phyloP scores from a whole-genome alignment of 2,113 vertebrate species.

The Passer montanus region DNA sequence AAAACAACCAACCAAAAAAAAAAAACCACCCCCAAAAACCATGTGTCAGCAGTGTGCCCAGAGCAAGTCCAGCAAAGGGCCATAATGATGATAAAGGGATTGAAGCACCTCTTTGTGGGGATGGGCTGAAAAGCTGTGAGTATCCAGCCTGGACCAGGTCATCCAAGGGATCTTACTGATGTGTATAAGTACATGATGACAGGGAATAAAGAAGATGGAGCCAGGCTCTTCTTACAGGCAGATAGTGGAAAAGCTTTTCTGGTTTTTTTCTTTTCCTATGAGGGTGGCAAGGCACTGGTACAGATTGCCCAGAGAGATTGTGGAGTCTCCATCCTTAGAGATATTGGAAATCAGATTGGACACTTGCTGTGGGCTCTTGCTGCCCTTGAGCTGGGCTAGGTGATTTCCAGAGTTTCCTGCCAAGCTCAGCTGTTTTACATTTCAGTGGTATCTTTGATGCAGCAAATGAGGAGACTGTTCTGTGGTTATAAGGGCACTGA shows the following conservation, averaged over 20 bases:
- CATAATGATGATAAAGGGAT: neutral
- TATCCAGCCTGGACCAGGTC: neutral
- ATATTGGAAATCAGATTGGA: neutral
- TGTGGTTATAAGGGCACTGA: neutral
- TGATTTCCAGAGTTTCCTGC: neutral
- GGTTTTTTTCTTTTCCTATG: neutral
- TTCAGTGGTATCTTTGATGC: neutral
- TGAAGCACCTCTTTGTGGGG: neutral
- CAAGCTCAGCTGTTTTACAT: neutral
- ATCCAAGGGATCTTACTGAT: neutral
- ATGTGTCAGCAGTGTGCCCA: neutral
- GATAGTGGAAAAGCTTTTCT: neutral
- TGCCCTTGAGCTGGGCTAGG: neutral
- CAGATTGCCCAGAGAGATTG: neutral
- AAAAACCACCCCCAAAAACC: rapidly evolving
- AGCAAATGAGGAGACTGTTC: neutral
- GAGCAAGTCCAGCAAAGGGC: neutral
- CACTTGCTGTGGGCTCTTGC: neutral
- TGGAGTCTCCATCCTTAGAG: neutral
- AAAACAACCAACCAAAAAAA: neutral
- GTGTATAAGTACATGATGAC: neutral
- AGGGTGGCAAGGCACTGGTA: neutral
- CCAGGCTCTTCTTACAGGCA: neutral
- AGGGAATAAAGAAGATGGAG: neutral
- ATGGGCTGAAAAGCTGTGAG: neutral